phyloP scores from a whole-genome alignment of 2,888 invertebrate genomes.

The Acanthosepion esculentum region DNA sequence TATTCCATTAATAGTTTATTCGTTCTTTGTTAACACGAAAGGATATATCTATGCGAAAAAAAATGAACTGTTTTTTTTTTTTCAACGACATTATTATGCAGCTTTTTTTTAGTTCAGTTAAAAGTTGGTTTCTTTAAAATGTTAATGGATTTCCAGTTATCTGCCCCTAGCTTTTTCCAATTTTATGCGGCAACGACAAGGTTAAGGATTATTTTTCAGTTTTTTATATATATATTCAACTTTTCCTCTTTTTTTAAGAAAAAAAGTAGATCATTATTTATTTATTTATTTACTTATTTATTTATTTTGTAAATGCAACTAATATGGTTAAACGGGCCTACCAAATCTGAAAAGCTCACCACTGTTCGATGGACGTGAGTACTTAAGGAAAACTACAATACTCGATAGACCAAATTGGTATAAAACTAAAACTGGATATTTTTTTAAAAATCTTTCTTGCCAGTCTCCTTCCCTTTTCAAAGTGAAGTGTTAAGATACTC shows the following conservation, averaged over 20 bases:
- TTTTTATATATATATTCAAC: not conserved
- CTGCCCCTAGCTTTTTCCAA: not conserved
- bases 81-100: not conserved
- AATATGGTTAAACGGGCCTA: not conserved
- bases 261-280: no score
- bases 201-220: not conserved
- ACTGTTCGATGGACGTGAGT: no score
- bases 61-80: no score
- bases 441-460: no score
- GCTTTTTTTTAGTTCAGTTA: no score
- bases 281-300: not conserved
- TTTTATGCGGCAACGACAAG: not conserved
- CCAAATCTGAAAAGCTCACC: not conserved
- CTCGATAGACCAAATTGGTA: no score
- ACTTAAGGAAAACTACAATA: no score
- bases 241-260: no score
- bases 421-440: no score
- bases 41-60: no score
- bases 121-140: not conserved
- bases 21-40: not conserved
- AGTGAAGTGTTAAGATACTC: no score
- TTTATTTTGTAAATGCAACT: not conserved
- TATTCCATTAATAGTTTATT: not conserved
- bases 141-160: not conserved
- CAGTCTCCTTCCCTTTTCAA: no score